Evolutionary conservation across 2,888 invertebrate species (phyloP), one percentile per base, ranked within the genome.

Genomic region (Cheiracanthium punctorium): DNA sequence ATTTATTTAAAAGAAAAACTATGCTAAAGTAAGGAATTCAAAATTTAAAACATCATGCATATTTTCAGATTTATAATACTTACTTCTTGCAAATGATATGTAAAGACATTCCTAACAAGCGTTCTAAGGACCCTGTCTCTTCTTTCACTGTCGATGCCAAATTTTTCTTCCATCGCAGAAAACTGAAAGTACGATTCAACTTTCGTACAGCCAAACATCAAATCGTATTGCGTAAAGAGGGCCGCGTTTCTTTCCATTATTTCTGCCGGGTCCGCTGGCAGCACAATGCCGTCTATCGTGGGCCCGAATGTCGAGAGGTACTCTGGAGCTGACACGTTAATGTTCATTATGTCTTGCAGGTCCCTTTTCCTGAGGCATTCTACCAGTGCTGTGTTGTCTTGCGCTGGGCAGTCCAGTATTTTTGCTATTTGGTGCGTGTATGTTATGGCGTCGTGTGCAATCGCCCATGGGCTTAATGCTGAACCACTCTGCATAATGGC

Each of bases 161-260:
- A 96, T 91, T 96, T 96, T 65, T 97, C 95, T 88, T 93, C 93
- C 29, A 91, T 90, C 1, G 97, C 96, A 90, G 96, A 96, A 91
- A 99, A 95, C 73, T 96, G 96, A 91, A 97, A 96, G 92, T 97
- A 98, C 2, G 98, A 96, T 92, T 97, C 97, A 5, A 96, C 96
- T 91, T 96, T 95, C 86, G 97, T 97, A 14, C 97, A 96, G 7
- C 98, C 98, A 89, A 97, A 94, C 94, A 98, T 94, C 80, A 98
- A 93, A 92, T 97, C 97, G 93, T 97, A 97, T 48, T 87, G 88
- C 14, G 84, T 84, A 75, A 85, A 88, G 17, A 89, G 79, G 4
- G 74, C 77, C 1, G 77, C 71, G 41, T 84, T 69, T 14, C 80
- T 88, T 17, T 88, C 80, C 89, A 90, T 89, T 30, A 90, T 88